Evolutionary conservation across 2,797 vertebrate genomes (phyloP).

Genomic region (Triplophysa bombifrons): DNA sequence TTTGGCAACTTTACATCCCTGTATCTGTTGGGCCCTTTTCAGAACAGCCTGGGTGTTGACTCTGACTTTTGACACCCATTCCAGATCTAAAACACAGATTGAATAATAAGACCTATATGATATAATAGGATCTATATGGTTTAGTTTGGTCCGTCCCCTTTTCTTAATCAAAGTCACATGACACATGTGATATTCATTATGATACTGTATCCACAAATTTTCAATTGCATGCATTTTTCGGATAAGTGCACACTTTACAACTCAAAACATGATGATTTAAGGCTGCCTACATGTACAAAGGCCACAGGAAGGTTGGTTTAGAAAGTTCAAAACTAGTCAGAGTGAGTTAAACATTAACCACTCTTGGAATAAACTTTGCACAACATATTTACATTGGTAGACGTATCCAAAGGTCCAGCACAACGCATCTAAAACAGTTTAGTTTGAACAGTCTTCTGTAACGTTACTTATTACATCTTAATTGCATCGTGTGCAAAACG

Average conservation of each 20-base stretch:
- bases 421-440: too few relatives aligned
- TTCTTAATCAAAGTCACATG: neutral
- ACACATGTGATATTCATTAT: constrained; percentile 49
- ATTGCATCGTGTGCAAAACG: neutral
- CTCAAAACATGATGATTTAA: neutral
- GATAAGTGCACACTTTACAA: neutral
- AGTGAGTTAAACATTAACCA: constrained; percentile 34
- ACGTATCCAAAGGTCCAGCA: neutral
- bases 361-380: neutral
- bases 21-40: constrained; percentile 84
- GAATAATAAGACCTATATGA: too few relatives aligned
- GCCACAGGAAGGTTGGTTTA: neutral
- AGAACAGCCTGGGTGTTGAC: constrained; percentile 90
- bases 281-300: neutral
- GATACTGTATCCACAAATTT: too few relatives aligned
- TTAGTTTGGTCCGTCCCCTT: neutral
- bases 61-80: constrained; percentile 82
- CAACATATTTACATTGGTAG: neutral
- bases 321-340: neutral
- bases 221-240: too few relatives aligned
- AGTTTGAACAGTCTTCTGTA: neutral
- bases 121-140: too few relatives aligned
- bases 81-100: constrained; percentile 76
- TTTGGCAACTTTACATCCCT: constrained; percentile 79
- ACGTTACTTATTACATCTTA: neutral